phyloP scores from a whole-genome alignment of 2,113 vertebrate genomes.

The Aldabrachelys gigantea region DNA sequence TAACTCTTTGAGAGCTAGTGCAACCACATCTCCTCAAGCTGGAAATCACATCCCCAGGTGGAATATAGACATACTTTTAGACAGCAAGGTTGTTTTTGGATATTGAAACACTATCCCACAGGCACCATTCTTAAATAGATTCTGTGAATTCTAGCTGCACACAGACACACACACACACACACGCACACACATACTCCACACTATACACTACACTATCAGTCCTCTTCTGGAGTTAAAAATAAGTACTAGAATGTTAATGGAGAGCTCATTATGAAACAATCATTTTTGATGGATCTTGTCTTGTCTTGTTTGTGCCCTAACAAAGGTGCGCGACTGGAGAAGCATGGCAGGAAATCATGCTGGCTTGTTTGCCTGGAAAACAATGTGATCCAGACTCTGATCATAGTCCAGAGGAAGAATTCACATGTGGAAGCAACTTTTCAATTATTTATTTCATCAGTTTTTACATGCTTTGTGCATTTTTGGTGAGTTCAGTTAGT shows the following conservation, averaged over 20 bases:
- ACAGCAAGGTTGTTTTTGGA: background rate
- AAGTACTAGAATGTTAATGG: background rate
- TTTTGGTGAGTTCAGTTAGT: slow-evolving; percentile 85
- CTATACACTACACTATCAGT: background rate
- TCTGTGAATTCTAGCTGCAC: background rate
- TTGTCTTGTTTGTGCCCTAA: slow-evolving; percentile 13
- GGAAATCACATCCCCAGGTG: background rate
- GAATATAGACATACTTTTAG: background rate
- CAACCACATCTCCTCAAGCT: background rate
- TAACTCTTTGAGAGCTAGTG: background rate
- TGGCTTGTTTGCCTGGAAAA: slow-evolving; percentile 95
- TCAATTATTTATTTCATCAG: slow-evolving; percentile 98
- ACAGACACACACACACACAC: background rate
- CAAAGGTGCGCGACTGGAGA: slow-evolving; percentile 96
- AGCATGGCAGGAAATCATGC: slow-evolving; percentile 99
- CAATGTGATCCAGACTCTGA: slow-evolving; percentile 96
- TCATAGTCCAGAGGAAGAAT: slow-evolving; percentile 91
- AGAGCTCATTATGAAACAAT: background rate
- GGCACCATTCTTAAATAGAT: background rate
- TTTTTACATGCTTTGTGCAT: slow-evolving; percentile 99
- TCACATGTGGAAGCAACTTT: slow-evolving; percentile 95
- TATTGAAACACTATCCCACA: background rate
- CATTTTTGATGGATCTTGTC: background rate
- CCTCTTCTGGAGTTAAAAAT: background rate
- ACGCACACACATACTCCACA: too few species aligned